These are phyloP conservation scores for Molossus molossus DNA, from an alignment of 2,797 vertebrate species.

Conservation along the genomic window DNA sequence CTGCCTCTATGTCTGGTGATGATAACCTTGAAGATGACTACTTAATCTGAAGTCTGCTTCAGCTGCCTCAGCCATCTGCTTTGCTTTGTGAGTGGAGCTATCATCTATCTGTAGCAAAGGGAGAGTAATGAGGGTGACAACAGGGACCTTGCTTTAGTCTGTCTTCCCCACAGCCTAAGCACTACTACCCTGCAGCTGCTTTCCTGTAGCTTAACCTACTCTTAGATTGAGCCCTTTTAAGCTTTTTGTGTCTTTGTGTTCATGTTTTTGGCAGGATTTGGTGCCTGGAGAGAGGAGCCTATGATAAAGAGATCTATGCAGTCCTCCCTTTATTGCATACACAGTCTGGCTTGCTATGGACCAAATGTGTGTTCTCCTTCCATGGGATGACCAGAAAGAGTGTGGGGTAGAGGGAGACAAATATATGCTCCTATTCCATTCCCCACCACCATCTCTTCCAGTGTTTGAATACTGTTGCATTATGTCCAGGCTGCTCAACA, in stretches of 20 bases:
- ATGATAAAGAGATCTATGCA: not conserved
- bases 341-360: constrained; percentile 8
- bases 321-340: not conserved
- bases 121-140: constrained; percentile 30
- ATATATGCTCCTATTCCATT: not conserved
- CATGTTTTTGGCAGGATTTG: constrained; percentile 80
- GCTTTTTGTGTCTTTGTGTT: constrained; percentile 36
- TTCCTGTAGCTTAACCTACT: constrained; percentile 38
- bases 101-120: constrained; percentile 2
- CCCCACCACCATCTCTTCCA: not conserved
- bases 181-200: not conserved
- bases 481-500: not conserved
- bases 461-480: not conserved
- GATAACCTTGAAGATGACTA: constrained; percentile 78
- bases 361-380: constrained; percentile 23
- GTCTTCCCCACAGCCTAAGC: not conserved
- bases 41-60: constrained; percentile 72
- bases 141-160: constrained; percentile 11
- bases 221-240: constrained; percentile 38
- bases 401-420: not conserved
- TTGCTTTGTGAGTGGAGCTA: constrained; percentile 69
- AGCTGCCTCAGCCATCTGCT: constrained; percentile 52
- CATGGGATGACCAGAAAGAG: constrained; percentile 24
- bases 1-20: constrained; percentile 80
- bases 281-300: constrained; percentile 56